Evolutionary conservation across 2,113 vertebrate species (phyloP), one percentile per base, ranked within the genome.

Genomic region (Mohoua ochrocephala): DNA sequence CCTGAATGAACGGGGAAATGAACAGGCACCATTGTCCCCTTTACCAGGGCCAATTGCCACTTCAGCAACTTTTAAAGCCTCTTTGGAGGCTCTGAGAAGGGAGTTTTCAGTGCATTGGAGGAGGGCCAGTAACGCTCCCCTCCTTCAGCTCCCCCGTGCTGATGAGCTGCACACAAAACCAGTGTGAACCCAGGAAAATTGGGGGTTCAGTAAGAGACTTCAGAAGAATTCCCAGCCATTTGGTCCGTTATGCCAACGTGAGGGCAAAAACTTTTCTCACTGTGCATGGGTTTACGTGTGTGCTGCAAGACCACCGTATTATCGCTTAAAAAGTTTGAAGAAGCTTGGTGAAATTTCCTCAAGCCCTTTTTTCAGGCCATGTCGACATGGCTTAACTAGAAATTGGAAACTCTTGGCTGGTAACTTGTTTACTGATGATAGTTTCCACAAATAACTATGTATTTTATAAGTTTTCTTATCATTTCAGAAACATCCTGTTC

Each of bases 201-300:
- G 6, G 39, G 57, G 6, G 54, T 39, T 87, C 28, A 3, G 39
- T 23, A 57, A 54, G 37, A 74, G 13, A 52, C 16, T 70, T 73
- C 33, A 56, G 45, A 21, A n/a, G 60, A 84, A 33, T 42, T 81
- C 35, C 57, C 7, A 4, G 20, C 22, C 2, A 0, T 81, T 86
- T 65, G 20, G 28, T 77, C 13, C 2, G 1, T 19, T 77, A 16
- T 13, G 23, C 28, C 53, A 79, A 80, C 0, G 3, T 3, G 24
- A 91, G 16, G 91, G n/a, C 15, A 75, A 69, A 73, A 52, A 30
- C 31, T 61, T 86, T 44, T 67, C 81, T 89, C 47, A 10, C n/a
- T 13, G 16, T 76, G n/a, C 26, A 17, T n/a, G 19, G 22, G 15
- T 50, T 81, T 63, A 31, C 0, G 0, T 9, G 9, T 14, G 42